phyloP scores from a whole-genome alignment of 1,140 invertebrate species.

The Bombus vancouverensis region DNA sequence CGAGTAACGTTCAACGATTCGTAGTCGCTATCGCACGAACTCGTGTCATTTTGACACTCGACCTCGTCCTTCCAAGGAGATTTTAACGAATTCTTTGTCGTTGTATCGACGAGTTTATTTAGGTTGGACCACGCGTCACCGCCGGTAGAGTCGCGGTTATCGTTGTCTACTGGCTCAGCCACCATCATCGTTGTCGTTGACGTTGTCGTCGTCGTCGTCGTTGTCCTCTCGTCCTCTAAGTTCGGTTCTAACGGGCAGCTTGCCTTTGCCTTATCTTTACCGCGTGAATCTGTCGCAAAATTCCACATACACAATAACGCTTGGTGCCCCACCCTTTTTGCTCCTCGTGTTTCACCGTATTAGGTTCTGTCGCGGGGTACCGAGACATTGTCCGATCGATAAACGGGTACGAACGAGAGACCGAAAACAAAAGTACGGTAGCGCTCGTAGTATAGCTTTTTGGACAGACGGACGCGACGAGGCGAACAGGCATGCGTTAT shows the following conservation, averaged over 20 bases:
- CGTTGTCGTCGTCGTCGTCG: not conserved
- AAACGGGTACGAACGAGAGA: constrained; percentile 2
- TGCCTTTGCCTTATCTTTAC: constrained; percentile 65
- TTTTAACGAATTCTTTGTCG: constrained; percentile 22
- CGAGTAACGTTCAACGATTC: not conserved
- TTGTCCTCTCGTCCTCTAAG: constrained; percentile 41
- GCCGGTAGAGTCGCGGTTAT: not conserved
- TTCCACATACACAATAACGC: constrained; percentile 65
- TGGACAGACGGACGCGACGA: not conserved
- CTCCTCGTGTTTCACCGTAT: not conserved
- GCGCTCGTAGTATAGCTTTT: not conserved
- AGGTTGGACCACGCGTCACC: constrained; percentile 12
- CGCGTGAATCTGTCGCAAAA: constrained; percentile 70
- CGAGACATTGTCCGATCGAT: not conserved
- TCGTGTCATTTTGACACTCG: constrained; percentile 1
- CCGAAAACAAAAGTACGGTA: not conserved
- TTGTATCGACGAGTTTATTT: constrained; percentile 1
- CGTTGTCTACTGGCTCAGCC: not conserved
- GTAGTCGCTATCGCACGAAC: constrained; percentile 19
- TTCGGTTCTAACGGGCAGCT: constrained; percentile 57
- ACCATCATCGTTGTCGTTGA: not conserved
- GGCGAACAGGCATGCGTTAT: not conserved
- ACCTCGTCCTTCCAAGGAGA: constrained; percentile 55
- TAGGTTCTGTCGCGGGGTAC: not conserved
- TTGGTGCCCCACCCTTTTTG: constrained; percentile 7